Percentiles rank a stretch among this genome's conserved stretches.
phyloP scores from a whole-genome alignment of 2,113 vertebrate genomes.

The Clarias macrocephalus region DNA sequence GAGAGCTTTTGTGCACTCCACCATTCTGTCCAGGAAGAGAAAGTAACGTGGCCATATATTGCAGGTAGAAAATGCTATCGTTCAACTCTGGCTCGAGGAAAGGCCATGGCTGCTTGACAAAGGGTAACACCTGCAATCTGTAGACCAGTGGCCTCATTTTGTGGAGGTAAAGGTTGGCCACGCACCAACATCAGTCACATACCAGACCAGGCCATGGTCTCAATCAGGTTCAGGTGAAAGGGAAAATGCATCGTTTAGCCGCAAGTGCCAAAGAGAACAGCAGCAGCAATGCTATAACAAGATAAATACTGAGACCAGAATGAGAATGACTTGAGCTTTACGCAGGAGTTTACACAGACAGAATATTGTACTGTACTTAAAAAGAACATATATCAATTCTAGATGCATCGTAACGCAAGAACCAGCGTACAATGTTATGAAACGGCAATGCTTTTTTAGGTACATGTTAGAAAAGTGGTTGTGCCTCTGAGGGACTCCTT shows the following conservation, averaged over 20 bases:
- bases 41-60: slow-evolving; percentile 16
- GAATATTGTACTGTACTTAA: background rate
- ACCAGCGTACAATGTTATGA: background rate
- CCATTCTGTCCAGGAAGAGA: background rate
- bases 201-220: slow-evolving; percentile 54
- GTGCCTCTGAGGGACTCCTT: background rate
- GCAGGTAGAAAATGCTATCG: slow-evolving; percentile 66
- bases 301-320: background rate
- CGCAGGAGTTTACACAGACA: background rate
- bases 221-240: slow-evolving; percentile 59
- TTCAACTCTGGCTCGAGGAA: slow-evolving; percentile 61
- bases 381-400: background rate
- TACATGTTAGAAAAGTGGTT: background rate
- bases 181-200: slow-evolving; percentile 59
- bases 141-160: slow-evolving; percentile 74
- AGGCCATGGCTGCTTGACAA: slow-evolving; percentile 62
- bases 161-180: slow-evolving; percentile 70
- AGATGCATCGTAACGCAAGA: background rate
- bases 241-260: slow-evolving; percentile 42
- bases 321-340: background rate
- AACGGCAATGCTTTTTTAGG: background rate
- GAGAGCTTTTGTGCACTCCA: background rate
- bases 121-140: slow-evolving; percentile 73
- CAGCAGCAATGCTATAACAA: background rate
- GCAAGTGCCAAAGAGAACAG: slow-evolving; percentile 13